Conservation (phyloP, 2,888 invertebrate species). For the Sepioteuthis lessoniana region DNA sequence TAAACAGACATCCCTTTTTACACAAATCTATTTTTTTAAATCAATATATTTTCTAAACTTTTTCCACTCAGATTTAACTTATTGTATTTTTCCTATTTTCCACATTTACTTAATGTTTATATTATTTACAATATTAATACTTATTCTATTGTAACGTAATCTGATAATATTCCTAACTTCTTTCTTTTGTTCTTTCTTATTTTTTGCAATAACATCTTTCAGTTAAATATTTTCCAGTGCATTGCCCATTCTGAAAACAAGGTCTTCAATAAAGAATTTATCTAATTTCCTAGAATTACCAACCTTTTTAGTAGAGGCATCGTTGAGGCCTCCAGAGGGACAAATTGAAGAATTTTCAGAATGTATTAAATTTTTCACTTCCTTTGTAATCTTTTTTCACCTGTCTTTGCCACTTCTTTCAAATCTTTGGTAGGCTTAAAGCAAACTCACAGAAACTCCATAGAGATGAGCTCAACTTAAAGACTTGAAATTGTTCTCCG, state of each 20-base stretch:
- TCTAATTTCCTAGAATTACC: slow-evolving; percentile 15
- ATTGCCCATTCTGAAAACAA: neutral
- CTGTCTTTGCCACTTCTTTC: neutral
- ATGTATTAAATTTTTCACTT: slow-evolving; percentile 16
- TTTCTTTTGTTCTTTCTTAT: too few species aligned
- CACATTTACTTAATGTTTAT: neutral
- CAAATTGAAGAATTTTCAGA: neutral
- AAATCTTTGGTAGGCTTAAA: neutral
- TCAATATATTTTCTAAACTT: neutral
- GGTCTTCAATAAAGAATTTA: slow-evolving; percentile 33
- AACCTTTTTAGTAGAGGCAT: neutral
- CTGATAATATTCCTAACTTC: neutral
- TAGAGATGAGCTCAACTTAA: neutral
- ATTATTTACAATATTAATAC: neutral
- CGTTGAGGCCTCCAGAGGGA: neutral
- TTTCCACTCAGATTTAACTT: neutral
- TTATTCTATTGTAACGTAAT: neutral
- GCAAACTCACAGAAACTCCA: neutral
- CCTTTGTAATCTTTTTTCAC: neutral
- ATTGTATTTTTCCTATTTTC: neutral
- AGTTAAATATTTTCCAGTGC: slow-evolving; percentile 16
- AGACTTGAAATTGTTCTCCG: neutral
- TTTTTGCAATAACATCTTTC: neutral
- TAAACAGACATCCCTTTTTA: neutral
- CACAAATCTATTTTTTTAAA: neutral